Base-by-base conservation (phyloP, 2,113 vertebrate genomes). In the Hemibagrus wyckioides region DNA sequence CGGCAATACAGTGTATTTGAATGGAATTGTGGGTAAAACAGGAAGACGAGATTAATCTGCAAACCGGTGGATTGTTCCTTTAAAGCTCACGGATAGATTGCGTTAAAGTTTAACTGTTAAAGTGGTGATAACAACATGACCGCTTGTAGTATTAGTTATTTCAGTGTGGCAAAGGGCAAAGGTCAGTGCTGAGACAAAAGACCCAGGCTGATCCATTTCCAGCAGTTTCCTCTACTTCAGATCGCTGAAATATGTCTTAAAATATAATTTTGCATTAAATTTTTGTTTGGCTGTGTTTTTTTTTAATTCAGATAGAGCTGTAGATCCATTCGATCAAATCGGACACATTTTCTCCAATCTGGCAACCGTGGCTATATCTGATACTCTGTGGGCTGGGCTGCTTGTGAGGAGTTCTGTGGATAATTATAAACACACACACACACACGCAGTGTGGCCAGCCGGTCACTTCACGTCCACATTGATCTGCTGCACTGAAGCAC, bases 381-480 rank as follows among this genome's bases (percentile, higher is more conserved):
- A 83, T 83, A 33, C 73, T 63, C 50, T 57, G 69, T 85, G 52
- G 82, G 23, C 63, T 84, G 63, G 25, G 54, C 30, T 39, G 79
- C 30, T 69, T 67, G 30, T 54, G 8, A 13, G 21, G 83, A 39
- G 59, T 3, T 13, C 23, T n/a, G 67, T 59, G 69, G 83, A 85
- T 85, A 85, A 85, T 71, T 56, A 84, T 84, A 84, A 83, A 69
- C 82, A 71, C 61, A 52, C n/a, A 69, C n/a, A 9, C 59, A 63
- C 79, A 39, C 54, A 57, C 80, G 41, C 54, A 25, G 28, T 71
- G 63, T 84, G 48, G 75, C 33, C 67, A 54, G 52, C 33, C 15
- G 21, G 67, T 85, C 67, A 71, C 48, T 85, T 85, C 69, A 57
- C 5, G 30, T 57, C 83, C 23, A 13, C 7, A 14, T 36, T 15